Conservation (phyloP, 1,140 invertebrate species). For the Cotesia chilonis region DNA sequence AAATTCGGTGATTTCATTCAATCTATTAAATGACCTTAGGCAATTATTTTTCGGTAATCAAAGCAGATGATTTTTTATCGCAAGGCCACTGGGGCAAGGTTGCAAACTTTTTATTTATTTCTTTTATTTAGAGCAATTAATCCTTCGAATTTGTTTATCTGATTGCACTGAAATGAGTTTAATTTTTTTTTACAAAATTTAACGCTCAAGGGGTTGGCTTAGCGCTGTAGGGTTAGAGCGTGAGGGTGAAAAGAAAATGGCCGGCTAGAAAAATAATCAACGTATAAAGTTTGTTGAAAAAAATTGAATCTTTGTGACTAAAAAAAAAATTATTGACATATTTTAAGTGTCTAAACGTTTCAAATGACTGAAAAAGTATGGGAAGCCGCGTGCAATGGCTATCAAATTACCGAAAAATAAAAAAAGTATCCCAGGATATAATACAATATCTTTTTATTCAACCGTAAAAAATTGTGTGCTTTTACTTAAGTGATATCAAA, state of each 20-base stretch:
- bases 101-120: slow-evolving; percentile 1
- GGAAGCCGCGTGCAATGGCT: neutral
- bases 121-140: neutral
- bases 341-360: neutral
- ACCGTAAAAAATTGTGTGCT: slow-evolving; percentile 34
- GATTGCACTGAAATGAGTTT: neutral
- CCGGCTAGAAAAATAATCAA: slow-evolving; percentile 36
- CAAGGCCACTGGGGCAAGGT: slow-evolving; percentile 20
- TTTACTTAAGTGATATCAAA: slow-evolving; percentile 7
- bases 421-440: neutral
- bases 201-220: slow-evolving; percentile 41
- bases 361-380: slow-evolving; percentile 2
- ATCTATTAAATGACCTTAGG: slow-evolving; percentile 3
- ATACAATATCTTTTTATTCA: slow-evolving; percentile 41
- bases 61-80: slow-evolving; percentile 11
- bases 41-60: slow-evolving; percentile 7
- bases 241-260: slow-evolving; percentile 53
- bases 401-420: neutral
- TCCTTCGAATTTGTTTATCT: neutral
- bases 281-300: neutral
- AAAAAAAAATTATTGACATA: slow-evolving; percentile 6
- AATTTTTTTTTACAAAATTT: slow-evolving; percentile 16
- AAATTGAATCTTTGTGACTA: no score
- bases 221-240: slow-evolving; percentile 42
- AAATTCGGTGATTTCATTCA: slow-evolving; percentile 12